Base-by-base conservation (phyloP, 2,888 invertebrate species). In the Oxycera nigricornis region DNA sequence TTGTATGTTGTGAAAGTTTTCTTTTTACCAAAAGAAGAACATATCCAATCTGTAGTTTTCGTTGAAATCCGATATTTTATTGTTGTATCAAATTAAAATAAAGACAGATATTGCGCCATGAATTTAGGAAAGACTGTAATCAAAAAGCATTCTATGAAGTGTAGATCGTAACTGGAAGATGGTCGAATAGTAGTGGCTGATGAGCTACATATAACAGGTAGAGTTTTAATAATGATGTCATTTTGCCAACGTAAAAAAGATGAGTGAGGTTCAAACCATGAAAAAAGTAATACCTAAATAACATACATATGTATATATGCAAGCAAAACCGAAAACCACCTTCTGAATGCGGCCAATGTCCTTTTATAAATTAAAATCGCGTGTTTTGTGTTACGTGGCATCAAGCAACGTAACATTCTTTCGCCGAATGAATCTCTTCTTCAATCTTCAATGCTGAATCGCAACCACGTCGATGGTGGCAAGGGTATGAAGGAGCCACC, bases 21-120 rank as follows among this genome's bases (percentile, higher is more conserved):
- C 46, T 2, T 2, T 11, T 2, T 59, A 9, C 24, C 57, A 28
- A 59, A 59, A 59, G 26, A 4, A 24, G 6, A 59, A 59, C 2
- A 59, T 28, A 59, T 28, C 2, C 26, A 28, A 59, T 59, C 2
- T 28, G 6, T 59, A 28, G 26, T 17, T 26, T 4, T 26, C 57
- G 57, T 9, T 59, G 57, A 59, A 59, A 59, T 59, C 28, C 28
- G 28, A 59, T 59, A 59, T 28, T 59, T 59, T 59, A 28, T 59
- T 59, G 9, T 26, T 3, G 11, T n/a, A 35, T 11, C 35, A 11
- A 6, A 35, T 7, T 35, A 35, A 35, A 11, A 52, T 4, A 4
- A 52, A 52, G 22, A 2, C 22, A 9, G 9, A 20, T 52, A 9
- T 52, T 20, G n/a, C n/a, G n/a, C n/a, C n/a, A n/a, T n/a, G n/a